phyloP scores from a whole-genome alignment of 2,888 invertebrate species.

The Oscheius sp. region DNA sequence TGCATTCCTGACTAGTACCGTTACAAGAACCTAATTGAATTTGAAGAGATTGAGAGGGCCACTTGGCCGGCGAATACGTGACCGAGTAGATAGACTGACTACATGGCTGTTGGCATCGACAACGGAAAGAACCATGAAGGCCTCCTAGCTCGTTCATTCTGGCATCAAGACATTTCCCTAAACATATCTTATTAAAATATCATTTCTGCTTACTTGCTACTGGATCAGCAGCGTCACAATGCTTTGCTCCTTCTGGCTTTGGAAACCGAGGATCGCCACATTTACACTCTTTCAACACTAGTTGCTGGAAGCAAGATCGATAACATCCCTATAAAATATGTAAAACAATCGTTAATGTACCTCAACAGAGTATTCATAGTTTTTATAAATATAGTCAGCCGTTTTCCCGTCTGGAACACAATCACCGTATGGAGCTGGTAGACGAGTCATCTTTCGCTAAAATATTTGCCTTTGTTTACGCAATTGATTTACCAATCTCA shows the following conservation, averaged over 20 bases:
- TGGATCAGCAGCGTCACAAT: constrained; percentile 63
- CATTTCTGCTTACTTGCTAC: constrained; percentile 46
- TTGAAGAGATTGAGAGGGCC: constrained; percentile 64
- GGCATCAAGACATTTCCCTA: constrained; percentile 65
- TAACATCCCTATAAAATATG: constrained; percentile 60
- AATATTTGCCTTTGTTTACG: constrained; percentile 4
- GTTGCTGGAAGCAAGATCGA: constrained; percentile 67
- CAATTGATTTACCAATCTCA: constrained; percentile 49
- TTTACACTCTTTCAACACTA: constrained; percentile 62
- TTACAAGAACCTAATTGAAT: constrained; percentile 67
- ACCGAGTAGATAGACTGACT: constrained; percentile 63
- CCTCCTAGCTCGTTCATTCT: constrained; percentile 60
- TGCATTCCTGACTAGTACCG: constrained; percentile 62
- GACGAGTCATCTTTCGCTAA: constrained; percentile 58
- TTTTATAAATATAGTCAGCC: constrained; percentile 62
- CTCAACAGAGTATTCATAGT: constrained; percentile 66
- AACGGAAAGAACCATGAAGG: constrained; percentile 57
- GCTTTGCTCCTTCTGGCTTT: constrained; percentile 48
- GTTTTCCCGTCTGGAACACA: constrained; percentile 64
- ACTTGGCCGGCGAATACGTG: constrained; percentile 67
- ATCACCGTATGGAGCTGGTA: constrained; percentile 67
- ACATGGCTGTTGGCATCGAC: constrained; percentile 67
- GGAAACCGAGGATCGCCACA: constrained; percentile 70
- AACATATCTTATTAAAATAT: constrained; percentile 19
- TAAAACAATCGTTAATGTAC: constrained; percentile 26